phyloP scores from a whole-genome alignment of 2,888 invertebrate genomes.

The Diplazon laetatorius region DNA sequence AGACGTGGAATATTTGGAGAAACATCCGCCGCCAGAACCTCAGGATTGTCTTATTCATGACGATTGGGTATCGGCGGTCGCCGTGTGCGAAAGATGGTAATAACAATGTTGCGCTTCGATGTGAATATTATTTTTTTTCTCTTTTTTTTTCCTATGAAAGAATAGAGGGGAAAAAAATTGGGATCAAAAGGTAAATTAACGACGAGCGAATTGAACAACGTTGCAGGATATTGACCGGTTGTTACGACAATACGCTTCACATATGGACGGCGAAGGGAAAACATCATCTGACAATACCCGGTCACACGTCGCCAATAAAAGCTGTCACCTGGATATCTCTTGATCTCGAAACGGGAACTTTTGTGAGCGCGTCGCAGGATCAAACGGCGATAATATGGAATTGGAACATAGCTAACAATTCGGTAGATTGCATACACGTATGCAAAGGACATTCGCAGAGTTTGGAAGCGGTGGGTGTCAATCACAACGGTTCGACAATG shows the following conservation, averaged over 20 bases:
- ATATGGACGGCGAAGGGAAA: conserved; percentile 95
- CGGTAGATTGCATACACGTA: conserved; percentile 90
- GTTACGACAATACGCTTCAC: conserved; percentile 96
- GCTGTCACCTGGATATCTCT: conserved; percentile 93
- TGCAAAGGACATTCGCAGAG: conserved; percentile 96
- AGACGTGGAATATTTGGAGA: conserved; percentile 95
- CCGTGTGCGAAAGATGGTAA: conserved; percentile 88
- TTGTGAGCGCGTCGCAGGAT: conserved; percentile 95
- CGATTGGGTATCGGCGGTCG: conserved; percentile 98
- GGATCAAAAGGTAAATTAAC: too few species aligned
- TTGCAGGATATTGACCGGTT: conserved; percentile 93
- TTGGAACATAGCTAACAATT: conserved; percentile 90
- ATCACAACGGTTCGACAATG: conserved; percentile 86
- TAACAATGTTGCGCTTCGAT: too few species aligned
- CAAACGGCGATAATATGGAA: conserved; percentile 96
- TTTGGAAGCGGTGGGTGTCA: conserved; percentile 93
- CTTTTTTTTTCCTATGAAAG: too few species aligned
- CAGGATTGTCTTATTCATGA: conserved; percentile 96
- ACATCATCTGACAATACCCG: conserved; percentile 92
- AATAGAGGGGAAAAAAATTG: too few species aligned
- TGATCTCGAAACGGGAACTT: conserved; percentile 86
- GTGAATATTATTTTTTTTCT: neutral
- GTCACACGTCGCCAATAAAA: conserved; percentile 94
- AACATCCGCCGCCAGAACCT: conserved; percentile 95
- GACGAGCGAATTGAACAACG: too few species aligned